Conservation (phyloP, 2,113 vertebrate genomes). For the Sminthopsis crassicaudata region DNA sequence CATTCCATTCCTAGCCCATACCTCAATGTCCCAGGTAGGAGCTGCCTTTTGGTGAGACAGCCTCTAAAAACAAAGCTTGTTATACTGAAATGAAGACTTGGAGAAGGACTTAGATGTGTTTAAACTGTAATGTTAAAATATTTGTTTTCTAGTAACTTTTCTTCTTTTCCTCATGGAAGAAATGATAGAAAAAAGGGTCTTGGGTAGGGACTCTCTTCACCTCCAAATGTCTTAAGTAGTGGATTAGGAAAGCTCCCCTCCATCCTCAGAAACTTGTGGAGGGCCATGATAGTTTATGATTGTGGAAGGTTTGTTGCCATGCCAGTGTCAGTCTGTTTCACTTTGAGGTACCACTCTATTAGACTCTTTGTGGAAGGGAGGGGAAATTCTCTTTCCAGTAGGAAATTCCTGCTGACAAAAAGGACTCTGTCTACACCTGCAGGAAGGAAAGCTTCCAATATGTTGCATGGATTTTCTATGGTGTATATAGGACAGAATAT, state of each 20-base stretch:
- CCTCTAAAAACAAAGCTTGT: background rate
- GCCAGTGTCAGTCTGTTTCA: background rate
- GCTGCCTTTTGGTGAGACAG: background rate
- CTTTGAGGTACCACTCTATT: background rate
- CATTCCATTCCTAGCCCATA: background rate
- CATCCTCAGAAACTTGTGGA: background rate
- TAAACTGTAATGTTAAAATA: background rate
- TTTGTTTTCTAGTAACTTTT: background rate
- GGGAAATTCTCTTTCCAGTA: background rate
- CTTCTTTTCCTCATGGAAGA: background rate
- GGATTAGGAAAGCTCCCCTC: background rate
- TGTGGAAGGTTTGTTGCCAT: background rate
- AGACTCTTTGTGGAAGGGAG: background rate
- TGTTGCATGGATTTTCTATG: background rate
- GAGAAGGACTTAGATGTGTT: background rate
- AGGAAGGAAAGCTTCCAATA: background rate
- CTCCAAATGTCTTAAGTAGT: background rate
- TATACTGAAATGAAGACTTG: background rate
- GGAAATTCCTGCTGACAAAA: background rate
- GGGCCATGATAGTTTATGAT: background rate
- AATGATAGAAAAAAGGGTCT: background rate
- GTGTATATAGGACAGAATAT: background rate
- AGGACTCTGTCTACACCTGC: background rate
- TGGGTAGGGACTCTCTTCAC: background rate
- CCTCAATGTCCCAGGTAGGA: background rate